Evolutionary conservation across 2,888 invertebrate species (phyloP), one percentile per base, ranked within the genome.

Genomic region (Archaeoteleia sp.): DNA sequence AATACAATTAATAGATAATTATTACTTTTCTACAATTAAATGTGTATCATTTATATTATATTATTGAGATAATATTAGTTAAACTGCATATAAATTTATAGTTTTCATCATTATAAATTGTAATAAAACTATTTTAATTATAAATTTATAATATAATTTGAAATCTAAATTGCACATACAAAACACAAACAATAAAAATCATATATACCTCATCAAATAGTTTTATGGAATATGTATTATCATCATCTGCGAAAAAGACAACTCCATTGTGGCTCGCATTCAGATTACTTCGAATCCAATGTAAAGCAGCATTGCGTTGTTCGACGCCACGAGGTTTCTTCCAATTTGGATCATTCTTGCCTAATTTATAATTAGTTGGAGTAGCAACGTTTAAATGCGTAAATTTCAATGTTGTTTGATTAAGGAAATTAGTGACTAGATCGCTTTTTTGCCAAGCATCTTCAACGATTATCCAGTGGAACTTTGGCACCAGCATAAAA

Each of bases 191-290:
- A 42, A 30, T 7, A 46, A 61, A 20, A 37, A 46, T 13, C 35
- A 42, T 23, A 45, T 71, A 79, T 79, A 95, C 95, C 90, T 97
- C 97, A 60, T 92, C 90, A 86, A 98, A 98, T 7, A 98, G 84
- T 83, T 95, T 92, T 17, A 96, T 84, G 40, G 93, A 91, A 82
- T 98, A 98, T 0, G 96, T 93, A 83, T 98, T 98, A 82, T 98
- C 98, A 84, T 98, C 98, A 81, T 98, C 98, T 88, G 97, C 97
- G 85, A 98, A 98, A 86, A 93, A 98, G 0, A 98, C 92, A 29
- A 97, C 90, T 8, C 94, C 92, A 77, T 88, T 84, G 74, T 88
- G 88, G 78, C 88, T 88, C 30, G 87, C 87, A n/a, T 87, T 83
- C 23, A 90, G 84, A 83, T 92, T 90, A 1, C 88, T 86, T 67